phyloP scores from a whole-genome alignment of 1,140 invertebrate species.

The Drosophila nigrodunni region DNA sequence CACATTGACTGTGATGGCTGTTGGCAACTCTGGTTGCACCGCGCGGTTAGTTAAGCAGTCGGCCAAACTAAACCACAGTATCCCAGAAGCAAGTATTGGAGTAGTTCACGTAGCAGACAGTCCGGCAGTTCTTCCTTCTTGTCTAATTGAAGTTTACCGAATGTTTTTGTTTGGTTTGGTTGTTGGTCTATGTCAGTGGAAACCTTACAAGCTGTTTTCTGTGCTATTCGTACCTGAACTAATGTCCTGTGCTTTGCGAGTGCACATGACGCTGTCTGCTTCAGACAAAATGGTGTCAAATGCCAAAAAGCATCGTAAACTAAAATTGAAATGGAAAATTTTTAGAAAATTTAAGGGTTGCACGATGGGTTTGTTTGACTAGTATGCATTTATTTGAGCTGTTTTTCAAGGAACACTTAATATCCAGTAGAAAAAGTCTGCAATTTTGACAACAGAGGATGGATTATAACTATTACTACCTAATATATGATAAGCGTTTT shows the following conservation, averaged over 20 bases:
- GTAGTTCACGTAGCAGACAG: constrained; percentile 21
- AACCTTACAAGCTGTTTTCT: constrained; percentile 69
- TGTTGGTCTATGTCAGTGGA: constrained; percentile 45
- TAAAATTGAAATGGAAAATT: constrained; percentile 54
- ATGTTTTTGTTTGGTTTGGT: constrained; percentile 56
- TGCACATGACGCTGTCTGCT: constrained; percentile 46
- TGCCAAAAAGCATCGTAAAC: constrained; percentile 78
- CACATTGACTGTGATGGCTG: constrained; percentile 4
- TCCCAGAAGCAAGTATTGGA: constrained; percentile 56
- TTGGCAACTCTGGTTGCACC: constrained; percentile 32
- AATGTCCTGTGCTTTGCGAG: neutral
- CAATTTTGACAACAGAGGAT: too few species aligned
- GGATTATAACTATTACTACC: too few species aligned
- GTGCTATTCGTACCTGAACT: constrained; percentile 22
- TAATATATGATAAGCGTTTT: too few species aligned
- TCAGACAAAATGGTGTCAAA: constrained; percentile 78
- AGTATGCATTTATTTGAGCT: neutral
- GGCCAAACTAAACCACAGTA: constrained; percentile 66
- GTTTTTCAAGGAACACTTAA: too few species aligned
- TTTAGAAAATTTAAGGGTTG: constrained; percentile 39
- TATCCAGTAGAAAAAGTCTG: too few species aligned
- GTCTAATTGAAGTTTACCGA: constrained; percentile 22
- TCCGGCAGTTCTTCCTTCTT: constrained; percentile 9
- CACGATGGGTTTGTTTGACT: constrained; percentile 27
- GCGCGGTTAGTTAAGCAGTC: constrained; percentile 75